Evolutionary conservation across 2,797 vertebrate genomes (phyloP).

Genomic region (Danio kyathit): DNA sequence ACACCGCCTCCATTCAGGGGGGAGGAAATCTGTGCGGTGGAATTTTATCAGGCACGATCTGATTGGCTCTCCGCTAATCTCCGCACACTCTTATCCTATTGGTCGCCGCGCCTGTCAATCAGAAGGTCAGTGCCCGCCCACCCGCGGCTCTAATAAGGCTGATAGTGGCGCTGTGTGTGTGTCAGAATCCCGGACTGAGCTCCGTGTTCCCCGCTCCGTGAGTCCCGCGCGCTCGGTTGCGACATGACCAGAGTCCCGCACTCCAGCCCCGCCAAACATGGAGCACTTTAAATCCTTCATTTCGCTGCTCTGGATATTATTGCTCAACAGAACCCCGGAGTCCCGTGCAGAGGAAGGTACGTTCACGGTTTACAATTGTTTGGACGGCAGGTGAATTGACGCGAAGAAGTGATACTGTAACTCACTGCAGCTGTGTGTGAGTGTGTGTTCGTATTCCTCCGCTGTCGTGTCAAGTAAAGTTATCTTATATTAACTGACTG

Average conservation of each 20-base stretch:
- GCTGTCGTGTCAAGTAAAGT: conserved; percentile 24
- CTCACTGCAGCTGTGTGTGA: conserved; percentile 46
- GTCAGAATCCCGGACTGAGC: conserved; percentile 69
- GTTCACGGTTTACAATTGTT: conserved; percentile 33
- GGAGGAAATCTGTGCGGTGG: conserved; percentile 65
- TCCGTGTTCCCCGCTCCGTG: conserved; percentile 54
- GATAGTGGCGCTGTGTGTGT: conserved; percentile 33
- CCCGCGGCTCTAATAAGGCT: conserved; percentile 74
- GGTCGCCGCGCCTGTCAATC: conserved; percentile 69
- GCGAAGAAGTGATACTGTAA: conserved; percentile 10
- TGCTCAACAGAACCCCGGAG: conserved; percentile 66
- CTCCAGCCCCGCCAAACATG: conserved; percentile 77
- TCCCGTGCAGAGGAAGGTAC: conserved; percentile 79
- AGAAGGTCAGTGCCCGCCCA: conserved; percentile 64
- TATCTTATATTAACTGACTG: not conserved
- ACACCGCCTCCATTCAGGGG: conserved; percentile 2
- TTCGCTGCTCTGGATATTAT: conserved; percentile 80
- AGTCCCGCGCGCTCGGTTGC: conserved; percentile 74
- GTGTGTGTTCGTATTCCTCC: conserved; percentile 24
- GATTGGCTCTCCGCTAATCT: conserved; percentile 68
- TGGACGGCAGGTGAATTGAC: not conserved
- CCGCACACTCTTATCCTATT: conserved; percentile 63
- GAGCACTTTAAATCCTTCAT: conserved; percentile 75
- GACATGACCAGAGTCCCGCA: conserved; percentile 80
- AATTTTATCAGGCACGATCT: conserved; percentile 50